Evolutionary conservation across 2,113 vertebrate genomes (phyloP), one percentile per base, ranked within the genome.

Genomic region (Ginglymostoma cirratum): DNA sequence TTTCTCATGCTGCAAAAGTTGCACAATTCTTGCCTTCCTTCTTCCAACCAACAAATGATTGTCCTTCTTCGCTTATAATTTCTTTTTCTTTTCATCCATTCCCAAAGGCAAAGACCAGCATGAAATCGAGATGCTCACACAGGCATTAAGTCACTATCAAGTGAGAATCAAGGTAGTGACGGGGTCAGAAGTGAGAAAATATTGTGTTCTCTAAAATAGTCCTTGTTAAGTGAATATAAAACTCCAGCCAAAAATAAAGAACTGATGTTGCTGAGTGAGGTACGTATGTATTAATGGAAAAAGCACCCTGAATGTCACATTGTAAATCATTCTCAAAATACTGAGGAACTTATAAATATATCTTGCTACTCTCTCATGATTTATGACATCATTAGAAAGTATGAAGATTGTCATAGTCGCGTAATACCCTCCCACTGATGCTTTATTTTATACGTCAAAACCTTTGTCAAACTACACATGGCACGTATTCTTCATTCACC

Each of bases 401-500:
- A 15, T 95, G 69, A 69, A 76, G 94, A 72, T 42, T 95, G 45
- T 95, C 52, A 52, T 67, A 76, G 69, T 76, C 69, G 72, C 24
- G 42, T 95, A 95, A 72, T 42, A 15, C 67, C 72, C 67, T 95
- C 69, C 10, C 42, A 45, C 38, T 48, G 24, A 70, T 52, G 45
- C 45, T 70, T 95, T 67, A 72, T 72, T 72, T 72, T 52, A 76
- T 95, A 70, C 5, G 19, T 69, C 27, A 70, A 45, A 95, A 27
- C 69, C 23, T 95, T 95, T 76, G 61, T 95, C 94, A 94, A 70
- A 70, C 93, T 38, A 45, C 42, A 70, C 52, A 65, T 34, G 87
- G 30, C 87, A 38, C 67, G 38, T 66, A 95, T 72, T 95, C 93
- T 45, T 95, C 94, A 95, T 48, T 95, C 94, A 72, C 15, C 76